Conservation (phyloP, 2,113 vertebrate species). For the Callithrix jacchus region DNA sequence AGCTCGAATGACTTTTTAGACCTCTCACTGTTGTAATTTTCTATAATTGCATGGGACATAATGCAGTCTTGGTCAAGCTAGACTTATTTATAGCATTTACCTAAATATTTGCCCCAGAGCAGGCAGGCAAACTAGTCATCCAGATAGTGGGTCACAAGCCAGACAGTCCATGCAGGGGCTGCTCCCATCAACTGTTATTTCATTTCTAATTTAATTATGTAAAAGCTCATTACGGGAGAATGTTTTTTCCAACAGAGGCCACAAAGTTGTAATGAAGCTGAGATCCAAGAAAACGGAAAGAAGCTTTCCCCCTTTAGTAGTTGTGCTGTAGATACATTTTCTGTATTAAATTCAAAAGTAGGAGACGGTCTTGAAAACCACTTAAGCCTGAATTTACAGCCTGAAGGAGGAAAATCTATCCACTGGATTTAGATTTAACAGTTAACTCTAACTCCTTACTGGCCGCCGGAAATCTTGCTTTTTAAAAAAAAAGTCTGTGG, state of each 20-base stretch:
- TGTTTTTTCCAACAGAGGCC: constrained; percentile 25
- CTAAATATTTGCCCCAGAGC: constrained; percentile 20
- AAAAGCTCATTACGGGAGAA: constrained; percentile 49
- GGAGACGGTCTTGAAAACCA: constrained; percentile 17
- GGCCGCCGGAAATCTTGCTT: not conserved
- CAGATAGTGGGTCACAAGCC: not conserved
- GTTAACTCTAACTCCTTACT: not conserved
- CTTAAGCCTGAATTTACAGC: constrained; percentile 67
- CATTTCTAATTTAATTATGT: constrained; percentile 47
- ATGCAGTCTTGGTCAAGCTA: constrained; percentile 8
- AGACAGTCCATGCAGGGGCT: constrained; percentile 1
- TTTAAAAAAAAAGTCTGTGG: constrained; percentile 45
- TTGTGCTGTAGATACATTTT: constrained; percentile 68
- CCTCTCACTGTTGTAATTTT: constrained; percentile 9
- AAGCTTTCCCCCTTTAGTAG: not conserved
- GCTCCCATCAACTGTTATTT: constrained; percentile 34
- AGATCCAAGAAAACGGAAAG: constrained; percentile 49
- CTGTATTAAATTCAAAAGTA: constrained; percentile 70
- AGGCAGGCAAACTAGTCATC: not conserved
- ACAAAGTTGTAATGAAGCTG: constrained; percentile 50
- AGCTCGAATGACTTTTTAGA: not conserved
- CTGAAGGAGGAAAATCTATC: not conserved
- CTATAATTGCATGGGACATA: constrained; percentile 52
- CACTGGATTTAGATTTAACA: not conserved
- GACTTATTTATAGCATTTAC: constrained; percentile 26